phyloP scores from a whole-genome alignment of 2,113 vertebrate species.

The Salvelinus alpinus region DNA sequence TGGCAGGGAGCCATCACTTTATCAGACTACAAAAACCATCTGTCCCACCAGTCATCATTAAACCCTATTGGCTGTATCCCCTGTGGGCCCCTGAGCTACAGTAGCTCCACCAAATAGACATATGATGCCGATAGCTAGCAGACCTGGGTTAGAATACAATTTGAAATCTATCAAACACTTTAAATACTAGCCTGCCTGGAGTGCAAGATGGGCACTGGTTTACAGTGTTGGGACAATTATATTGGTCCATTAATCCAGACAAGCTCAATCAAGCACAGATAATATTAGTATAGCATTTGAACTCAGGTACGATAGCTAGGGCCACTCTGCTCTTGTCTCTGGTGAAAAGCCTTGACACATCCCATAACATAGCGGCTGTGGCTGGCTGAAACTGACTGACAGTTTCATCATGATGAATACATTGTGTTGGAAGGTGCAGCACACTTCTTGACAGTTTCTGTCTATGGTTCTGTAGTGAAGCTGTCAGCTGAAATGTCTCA shows the following conservation, averaged over 20 bases:
- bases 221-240: no score
- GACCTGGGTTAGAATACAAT: no score
- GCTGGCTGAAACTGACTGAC: conserved; percentile 14
- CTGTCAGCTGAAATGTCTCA: conserved; percentile 31
- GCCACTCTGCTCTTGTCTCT: conserved; percentile 13
- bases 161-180: no score
- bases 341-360: conserved; percentile 40
- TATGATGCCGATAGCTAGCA: neutral
- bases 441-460: conserved; percentile 37
- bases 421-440: conserved; percentile 32
- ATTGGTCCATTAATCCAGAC: no score
- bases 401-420: conserved; percentile 33
- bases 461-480: conserved; percentile 1
- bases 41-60: conserved; percentile 60
- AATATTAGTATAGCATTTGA: neutral
- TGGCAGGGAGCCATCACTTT: conserved; percentile 54
- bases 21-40: conserved; percentile 61
- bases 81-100: conserved; percentile 27
- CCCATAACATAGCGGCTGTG: neutral
- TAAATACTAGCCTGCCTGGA: no score
- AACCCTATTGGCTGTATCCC: conserved; percentile 46
- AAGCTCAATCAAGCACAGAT: conserved; percentile 28
- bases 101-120: conserved; percentile 23
- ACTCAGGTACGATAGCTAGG: neutral
- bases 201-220: no score